Base-by-base conservation (phyloP, 2,113 vertebrate species). In the Todiramphus saurophagus region DNA sequence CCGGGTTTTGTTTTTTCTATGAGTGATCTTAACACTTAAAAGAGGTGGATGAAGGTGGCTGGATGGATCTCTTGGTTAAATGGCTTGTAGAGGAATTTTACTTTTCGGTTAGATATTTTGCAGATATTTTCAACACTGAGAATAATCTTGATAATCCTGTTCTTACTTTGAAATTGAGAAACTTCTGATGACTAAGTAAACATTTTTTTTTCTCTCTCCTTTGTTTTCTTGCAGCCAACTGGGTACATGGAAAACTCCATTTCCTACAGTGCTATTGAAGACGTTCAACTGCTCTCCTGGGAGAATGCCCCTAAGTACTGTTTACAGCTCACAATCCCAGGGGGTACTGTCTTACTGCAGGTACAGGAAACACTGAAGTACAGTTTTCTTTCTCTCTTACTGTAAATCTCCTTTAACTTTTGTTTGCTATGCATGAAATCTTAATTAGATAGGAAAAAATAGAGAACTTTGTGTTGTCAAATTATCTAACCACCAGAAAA, bases 241-340 rank as follows among this genome's bases (percentile, higher is more conserved):
- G 99, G 99, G 93, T 99, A 99, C 98, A 99, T 99, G 99, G 99
- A 99, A 98, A 98, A 98, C 68, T 98, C 98, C 8, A 98, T 99
- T 97, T 99, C 99, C 97, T 99, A 99, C 98, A 99, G 99, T 97
- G 98, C 99, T 93, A 99, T 99, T 86, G 99, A 99, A 97, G 99
- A 99, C 31, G 98, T 99, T 97, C 99, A 99, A 98, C 98, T 99
- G 87, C 98, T 99, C 19, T 99, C 99, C n/a, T 99, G 99, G 99
- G 99, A 99, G 97, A 99, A 99, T 3, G 99, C 99, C 83, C 99
- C 99, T 20, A 99, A 99, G 97, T 99, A 99, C 98, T 99, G 99
- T 97, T 99, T 99, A 98, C 99, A 99, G 98, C 99, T 99, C 95
- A 99, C 99, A 15, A 98, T 99, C 97, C 99, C 99, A 0, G 99